These are phyloP conservation scores for Nesidiocoris tenuis DNA, from an alignment of 2,888 invertebrate species.

Conservation along the genomic window DNA sequence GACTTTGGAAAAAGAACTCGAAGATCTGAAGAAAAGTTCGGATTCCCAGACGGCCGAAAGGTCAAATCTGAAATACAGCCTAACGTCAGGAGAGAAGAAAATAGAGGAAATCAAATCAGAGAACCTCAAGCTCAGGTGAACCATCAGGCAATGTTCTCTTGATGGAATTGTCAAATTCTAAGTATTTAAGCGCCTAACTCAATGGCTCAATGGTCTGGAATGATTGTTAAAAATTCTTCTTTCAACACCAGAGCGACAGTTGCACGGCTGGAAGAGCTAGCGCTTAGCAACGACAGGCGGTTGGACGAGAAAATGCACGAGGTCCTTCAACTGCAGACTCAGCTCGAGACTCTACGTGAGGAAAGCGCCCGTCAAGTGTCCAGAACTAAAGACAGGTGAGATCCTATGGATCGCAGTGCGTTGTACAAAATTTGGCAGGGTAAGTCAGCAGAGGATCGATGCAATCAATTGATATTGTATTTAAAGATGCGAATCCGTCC, in stretches of 20 bases:
- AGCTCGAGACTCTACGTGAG: slow-evolving; percentile 66
- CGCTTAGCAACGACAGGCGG: slow-evolving; percentile 62
- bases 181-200: too few relatives aligned
- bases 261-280: slow-evolving; percentile 59
- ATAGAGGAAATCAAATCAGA: slow-evolving; percentile 54
- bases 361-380: slow-evolving; percentile 68
- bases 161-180: background rate
- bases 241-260: slow-evolving; percentile 43
- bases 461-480: too few relatives aligned
- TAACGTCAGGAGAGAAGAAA: slow-evolving; percentile 47
- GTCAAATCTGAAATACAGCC: slow-evolving; percentile 39
- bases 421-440: too few relatives aligned
- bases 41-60: slow-evolving; percentile 40
- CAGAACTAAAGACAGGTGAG: slow-evolving; percentile 61
- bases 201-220: too few relatives aligned
- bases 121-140: slow-evolving; percentile 53
- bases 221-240: background rate
- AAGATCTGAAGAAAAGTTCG: slow-evolving; percentile 43
- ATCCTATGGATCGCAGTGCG: too few relatives aligned
- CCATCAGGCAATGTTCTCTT: background rate
- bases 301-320: slow-evolving; percentile 69
- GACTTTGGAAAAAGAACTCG: slow-evolving; percentile 40
- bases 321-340: slow-evolving; percentile 64
- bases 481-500: slow-evolving; percentile 62
- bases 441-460: too few relatives aligned